Evolutionary conservation across 2,888 invertebrate genomes (phyloP).

Genomic region (Coremacera marginata): DNA sequence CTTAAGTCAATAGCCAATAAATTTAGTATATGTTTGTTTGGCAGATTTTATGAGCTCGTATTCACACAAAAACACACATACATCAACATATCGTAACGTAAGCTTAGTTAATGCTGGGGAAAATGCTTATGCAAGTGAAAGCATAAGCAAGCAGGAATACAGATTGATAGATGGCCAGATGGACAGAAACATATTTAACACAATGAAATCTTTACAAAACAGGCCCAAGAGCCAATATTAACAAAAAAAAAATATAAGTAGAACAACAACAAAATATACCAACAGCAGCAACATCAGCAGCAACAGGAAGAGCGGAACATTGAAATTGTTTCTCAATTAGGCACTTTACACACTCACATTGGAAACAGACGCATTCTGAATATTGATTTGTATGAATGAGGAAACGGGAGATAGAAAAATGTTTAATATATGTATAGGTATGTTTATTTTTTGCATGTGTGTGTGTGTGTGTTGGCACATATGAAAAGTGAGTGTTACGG

Average conservation of each 20-base stretch:
- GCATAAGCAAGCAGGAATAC: not conserved
- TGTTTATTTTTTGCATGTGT: not conserved
- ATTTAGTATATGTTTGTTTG: slow-evolving; percentile 14
- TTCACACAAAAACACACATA: not conserved
- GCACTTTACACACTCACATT: slow-evolving; percentile 22
- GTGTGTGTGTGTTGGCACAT: not conserved
- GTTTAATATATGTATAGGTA: not conserved
- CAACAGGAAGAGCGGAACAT: slow-evolving; percentile 1
- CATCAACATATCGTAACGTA: not conserved
- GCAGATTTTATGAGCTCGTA: not conserved
- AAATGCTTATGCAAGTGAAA: no score
- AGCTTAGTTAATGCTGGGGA: no score
- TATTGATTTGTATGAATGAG: slow-evolving; percentile 8
- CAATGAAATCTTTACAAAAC: not conserved
- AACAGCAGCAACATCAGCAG: not conserved
- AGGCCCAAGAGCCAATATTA: not conserved
- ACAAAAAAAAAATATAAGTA: not conserved
- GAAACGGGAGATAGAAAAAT: not conserved
- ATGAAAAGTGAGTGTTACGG: not conserved
- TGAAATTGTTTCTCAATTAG: slow-evolving; percentile 35
- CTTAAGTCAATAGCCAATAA: slow-evolving; percentile 32
- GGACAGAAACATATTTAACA: not conserved
- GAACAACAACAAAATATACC: not conserved
- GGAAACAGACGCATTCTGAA: slow-evolving; percentile 21
- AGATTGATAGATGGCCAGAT: not conserved